phyloP scores from a whole-genome alignment of 2,797 vertebrate species.

The Characodon lateralis region DNA sequence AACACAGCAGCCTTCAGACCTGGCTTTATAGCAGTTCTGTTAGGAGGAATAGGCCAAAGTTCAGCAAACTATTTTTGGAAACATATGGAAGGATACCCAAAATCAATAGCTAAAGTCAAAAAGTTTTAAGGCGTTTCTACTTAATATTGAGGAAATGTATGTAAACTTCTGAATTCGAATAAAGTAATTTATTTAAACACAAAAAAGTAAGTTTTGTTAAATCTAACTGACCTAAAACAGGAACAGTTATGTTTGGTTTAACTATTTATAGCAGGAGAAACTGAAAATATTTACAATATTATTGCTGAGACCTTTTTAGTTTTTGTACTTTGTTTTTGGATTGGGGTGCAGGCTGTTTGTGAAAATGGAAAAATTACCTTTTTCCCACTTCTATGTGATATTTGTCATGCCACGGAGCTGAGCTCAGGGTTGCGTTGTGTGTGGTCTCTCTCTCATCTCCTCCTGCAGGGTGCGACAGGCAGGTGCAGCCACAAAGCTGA shows the following conservation, averaged over 20 bases:
- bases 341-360: background rate
- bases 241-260: background rate
- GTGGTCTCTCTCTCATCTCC: too few species aligned
- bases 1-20: background rate
- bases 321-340: background rate
- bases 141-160: background rate
- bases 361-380: background rate
- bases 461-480: too few species aligned
- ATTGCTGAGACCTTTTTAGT: background rate
- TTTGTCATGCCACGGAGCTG: too few species aligned
- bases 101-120: background rate
- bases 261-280: background rate
- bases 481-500: too few species aligned
- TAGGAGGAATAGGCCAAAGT: background rate
- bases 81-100: background rate
- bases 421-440: too few species aligned
- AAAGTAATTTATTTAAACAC: background rate
- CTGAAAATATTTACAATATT: too few species aligned
- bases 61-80: background rate
- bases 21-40: background rate
- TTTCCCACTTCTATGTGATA: background rate
- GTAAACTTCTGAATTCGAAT: background rate
- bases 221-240: background rate
- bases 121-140: background rate
- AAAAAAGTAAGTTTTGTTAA: background rate